A percentile compares a stretch with the other conserved stretches of the same genome.
These are phyloP conservation scores for Podarcis cretensis DNA, from an alignment of 2,113 vertebrate genomes.

Conservation along the genomic window DNA sequence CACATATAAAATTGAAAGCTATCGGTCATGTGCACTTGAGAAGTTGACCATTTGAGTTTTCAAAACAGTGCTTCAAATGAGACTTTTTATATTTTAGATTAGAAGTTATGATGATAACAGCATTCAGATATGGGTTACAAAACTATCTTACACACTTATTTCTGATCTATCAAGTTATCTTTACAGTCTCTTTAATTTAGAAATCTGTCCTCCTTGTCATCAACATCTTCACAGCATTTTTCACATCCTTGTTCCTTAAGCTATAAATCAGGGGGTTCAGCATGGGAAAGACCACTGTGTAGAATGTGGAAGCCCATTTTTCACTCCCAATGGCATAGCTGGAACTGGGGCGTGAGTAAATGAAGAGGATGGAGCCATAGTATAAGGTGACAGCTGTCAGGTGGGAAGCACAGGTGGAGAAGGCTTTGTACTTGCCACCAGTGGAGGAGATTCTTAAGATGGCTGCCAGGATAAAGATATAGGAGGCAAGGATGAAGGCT, in stretches of 20 bases:
- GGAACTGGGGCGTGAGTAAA: conserved; percentile 56
- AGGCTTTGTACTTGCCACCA: conserved; percentile 6
- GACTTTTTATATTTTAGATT: not conserved
- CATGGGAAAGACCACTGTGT: conserved; percentile 42
- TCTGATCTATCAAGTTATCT: not conserved
- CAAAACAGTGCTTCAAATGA: not conserved
- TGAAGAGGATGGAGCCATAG: conserved; percentile 61
- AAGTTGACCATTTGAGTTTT: not conserved
- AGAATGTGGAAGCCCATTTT: conserved; percentile 56
- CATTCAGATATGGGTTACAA: not conserved
- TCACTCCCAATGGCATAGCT: conserved; percentile 44
- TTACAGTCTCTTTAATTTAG: not conserved
- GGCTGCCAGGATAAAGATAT: conserved; percentile 49
- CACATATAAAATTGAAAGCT: not conserved
- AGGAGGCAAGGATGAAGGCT: conserved; percentile 44
- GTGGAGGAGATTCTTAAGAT: conserved; percentile 36
- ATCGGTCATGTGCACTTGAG: not conserved
- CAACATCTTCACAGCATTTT: conserved; percentile 47
- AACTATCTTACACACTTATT: not conserved
- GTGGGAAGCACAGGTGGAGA: conserved; percentile 57
- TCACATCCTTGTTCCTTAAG: conserved; percentile 59
- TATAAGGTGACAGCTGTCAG: conserved; percentile 36
- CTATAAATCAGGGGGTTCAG: conserved; percentile 62
- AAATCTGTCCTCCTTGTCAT: not conserved
- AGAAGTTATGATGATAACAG: not conserved